These are phyloP conservation scores for Nymphalis c-album DNA, from an alignment of 2,888 invertebrate species.

Conservation along the genomic window DNA sequence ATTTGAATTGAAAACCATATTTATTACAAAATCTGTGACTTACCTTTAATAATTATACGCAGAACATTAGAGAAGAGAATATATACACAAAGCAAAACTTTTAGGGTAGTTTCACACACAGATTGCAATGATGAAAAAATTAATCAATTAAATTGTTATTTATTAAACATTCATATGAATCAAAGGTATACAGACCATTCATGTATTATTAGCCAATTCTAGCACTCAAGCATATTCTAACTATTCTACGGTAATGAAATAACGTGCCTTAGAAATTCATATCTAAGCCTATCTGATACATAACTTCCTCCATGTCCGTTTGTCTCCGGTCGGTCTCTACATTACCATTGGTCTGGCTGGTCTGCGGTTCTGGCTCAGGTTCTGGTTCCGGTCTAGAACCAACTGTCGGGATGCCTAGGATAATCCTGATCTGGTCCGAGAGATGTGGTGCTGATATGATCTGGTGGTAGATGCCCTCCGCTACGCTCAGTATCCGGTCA, in stretches of 20 bases:
- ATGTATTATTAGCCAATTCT: too few species aligned
- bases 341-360: constrained; percentile 50
- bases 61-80: too few species aligned
- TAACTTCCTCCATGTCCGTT: constrained; percentile 78
- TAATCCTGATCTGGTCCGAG: constrained; percentile 85
- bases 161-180: neutral
- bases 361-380: constrained; percentile 38
- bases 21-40: too few species aligned
- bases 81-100: too few species aligned
- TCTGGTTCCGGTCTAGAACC: constrained; percentile 52
- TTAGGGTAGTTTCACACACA: too few species aligned
- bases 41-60: too few species aligned
- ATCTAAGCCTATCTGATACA: constrained; percentile 81
- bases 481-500: constrained; percentile 89
- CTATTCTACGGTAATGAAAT: constrained; percentile 34
- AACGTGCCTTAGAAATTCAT: constrained; percentile 76
- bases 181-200: neutral
- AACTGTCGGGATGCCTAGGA: constrained; percentile 82
- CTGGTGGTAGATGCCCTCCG: constrained; percentile 96
- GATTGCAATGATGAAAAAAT: too few species aligned
- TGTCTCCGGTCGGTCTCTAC: constrained; percentile 38
- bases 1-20: too few species aligned
- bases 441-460: constrained; percentile 86
- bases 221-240: too few species aligned
- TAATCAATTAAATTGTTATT: too few species aligned